These are phyloP conservation scores for Aphyosemion australe DNA, from an alignment of 2,113 vertebrate species.

Conservation along the genomic window DNA sequence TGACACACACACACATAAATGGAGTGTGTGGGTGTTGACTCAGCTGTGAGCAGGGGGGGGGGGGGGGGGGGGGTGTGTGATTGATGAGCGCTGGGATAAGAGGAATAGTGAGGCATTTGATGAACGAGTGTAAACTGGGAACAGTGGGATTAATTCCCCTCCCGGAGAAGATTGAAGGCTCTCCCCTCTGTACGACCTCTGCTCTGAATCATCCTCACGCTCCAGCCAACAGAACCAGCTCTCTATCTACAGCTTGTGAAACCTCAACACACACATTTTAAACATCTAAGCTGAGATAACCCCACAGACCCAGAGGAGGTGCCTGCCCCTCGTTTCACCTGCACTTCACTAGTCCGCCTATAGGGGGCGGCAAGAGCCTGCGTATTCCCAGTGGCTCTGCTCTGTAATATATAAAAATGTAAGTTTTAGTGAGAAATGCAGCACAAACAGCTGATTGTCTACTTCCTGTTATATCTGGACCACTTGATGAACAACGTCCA, in stretches of 20 bases:
- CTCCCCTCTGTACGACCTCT: constrained; percentile 73
- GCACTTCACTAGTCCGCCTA: constrained; percentile 59
- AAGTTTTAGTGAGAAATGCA: neutral
- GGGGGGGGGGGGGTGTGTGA: constrained; percentile 39
- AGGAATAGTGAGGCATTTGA: constrained; percentile 77
- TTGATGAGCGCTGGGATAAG: constrained; percentile 69
- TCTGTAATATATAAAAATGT: constrained; percentile 24
- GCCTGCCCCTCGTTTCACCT: constrained; percentile 9
- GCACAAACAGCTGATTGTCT: constrained; percentile 23
- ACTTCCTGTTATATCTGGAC: constrained; percentile 45
- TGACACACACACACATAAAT: constrained; percentile 59
- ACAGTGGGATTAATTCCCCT: constrained; percentile 77
- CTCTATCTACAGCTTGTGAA: constrained; percentile 25
- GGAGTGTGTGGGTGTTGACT: constrained; percentile 79
- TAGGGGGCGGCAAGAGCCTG: constrained; percentile 76
- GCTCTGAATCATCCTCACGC: constrained; percentile 43
- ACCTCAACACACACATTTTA: constrained; percentile 4
- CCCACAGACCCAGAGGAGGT: neutral
- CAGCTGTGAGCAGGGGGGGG: constrained; percentile 71
- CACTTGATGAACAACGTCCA: constrained; percentile 23
- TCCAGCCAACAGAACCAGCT: constrained; percentile 26
- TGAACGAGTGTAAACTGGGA: constrained; percentile 79
- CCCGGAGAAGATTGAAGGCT: constrained; percentile 69
- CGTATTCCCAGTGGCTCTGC: constrained; percentile 22
- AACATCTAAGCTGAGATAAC: constrained; percentile 9